Evolutionary conservation across 1,140 invertebrate species (phyloP), one percentile per base, ranked within the genome.

Genomic region (Drosophila mauritiana): DNA sequence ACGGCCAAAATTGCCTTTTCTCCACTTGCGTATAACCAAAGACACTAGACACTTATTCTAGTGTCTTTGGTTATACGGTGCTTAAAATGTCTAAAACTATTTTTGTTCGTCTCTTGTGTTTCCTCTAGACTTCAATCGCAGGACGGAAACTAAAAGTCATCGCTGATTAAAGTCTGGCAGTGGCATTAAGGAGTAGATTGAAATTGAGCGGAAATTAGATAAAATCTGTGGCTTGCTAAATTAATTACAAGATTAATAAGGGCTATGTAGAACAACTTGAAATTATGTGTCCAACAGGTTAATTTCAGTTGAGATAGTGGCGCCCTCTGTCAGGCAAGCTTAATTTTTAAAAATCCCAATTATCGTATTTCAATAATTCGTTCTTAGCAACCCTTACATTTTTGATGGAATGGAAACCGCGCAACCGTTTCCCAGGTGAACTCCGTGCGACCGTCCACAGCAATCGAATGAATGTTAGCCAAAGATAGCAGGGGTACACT

Each of bases 381-480:
- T 10, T 8, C 8, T 31, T 31, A 31, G 31, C 37, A 34, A 10
- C 11, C 25, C 25, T 2, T 25, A 34, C 12, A 31, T 42, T 22
- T 4, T 6, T 8, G 11, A 39, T 13, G 10, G n/a, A 12, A 27
- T 34, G 12, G 13, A 10, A 42, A 27, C 42, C 31, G 13, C 15
- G 31, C 55, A 64, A 61, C 55, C 55, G 62, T 64, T 64, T 42
- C 42, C 62, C 37, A n/a, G 62, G 62, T 64, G 62, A 61, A 61
- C 0, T 20, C 2, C 42, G 53, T 61, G 15, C 46, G 62, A 45
- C 40, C 43, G 40, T 61, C 62, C 40, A 64, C 43, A 64, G 61
- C 55, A 63, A 61, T 45, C 27, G 7, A 36, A 61, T 31, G 31
- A n/a, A 61, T 36, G 45, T 31, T 17, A 59, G 13, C 45, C 55